A percentile compares a stretch with the other conserved stretches of the same genome.
Evolutionary conservation across 2,797 vertebrate genomes (phyloP).

Genomic region (Sebastes nivosus): DNA sequence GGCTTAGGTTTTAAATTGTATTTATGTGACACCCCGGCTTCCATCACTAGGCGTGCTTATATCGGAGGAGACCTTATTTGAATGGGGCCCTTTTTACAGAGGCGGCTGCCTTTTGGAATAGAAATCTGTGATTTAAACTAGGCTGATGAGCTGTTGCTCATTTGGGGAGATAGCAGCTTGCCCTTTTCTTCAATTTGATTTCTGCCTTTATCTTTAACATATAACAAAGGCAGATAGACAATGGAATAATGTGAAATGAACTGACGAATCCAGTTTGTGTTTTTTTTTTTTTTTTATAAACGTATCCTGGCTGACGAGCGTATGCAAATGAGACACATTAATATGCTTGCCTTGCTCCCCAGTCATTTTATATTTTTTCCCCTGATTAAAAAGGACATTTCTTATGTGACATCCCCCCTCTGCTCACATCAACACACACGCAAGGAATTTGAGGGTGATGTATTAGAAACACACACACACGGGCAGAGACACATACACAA

Average conservation of each 20-base stretch:
- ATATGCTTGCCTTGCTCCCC: slow-evolving; percentile 85
- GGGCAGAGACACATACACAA: slow-evolving; percentile 40
- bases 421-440: slow-evolving; percentile 75
- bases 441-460: slow-evolving; percentile 67
- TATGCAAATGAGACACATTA: slow-evolving; percentile 87
- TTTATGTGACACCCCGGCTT: slow-evolving; percentile 71
- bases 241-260: slow-evolving; percentile 87
- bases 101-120: slow-evolving; percentile 81
- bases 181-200: slow-evolving; percentile 88
- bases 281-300: slow-evolving; percentile 66
- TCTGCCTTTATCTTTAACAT: slow-evolving; percentile 87
- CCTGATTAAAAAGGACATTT: slow-evolving; percentile 88
- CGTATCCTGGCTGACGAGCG: slow-evolving; percentile 85
- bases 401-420: slow-evolving; percentile 84
- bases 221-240: slow-evolving; percentile 89
- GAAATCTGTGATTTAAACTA: slow-evolving; percentile 86
- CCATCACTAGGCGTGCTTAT: slow-evolving; percentile 68
- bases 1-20: slow-evolving; percentile 64
- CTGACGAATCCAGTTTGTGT: slow-evolving; percentile 86
- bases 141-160: slow-evolving; percentile 87
- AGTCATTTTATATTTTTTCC: slow-evolving; percentile 87
- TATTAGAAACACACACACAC: slow-evolving; percentile 23
- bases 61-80: slow-evolving; percentile 77
- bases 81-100: slow-evolving; percentile 74
- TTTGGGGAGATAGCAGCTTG: slow-evolving; percentile 87